Percentiles rank a stretch among this genome's conserved stretches.
phyloP scores from a whole-genome alignment of 2,888 invertebrate species.

The Saturnia pavonia region DNA sequence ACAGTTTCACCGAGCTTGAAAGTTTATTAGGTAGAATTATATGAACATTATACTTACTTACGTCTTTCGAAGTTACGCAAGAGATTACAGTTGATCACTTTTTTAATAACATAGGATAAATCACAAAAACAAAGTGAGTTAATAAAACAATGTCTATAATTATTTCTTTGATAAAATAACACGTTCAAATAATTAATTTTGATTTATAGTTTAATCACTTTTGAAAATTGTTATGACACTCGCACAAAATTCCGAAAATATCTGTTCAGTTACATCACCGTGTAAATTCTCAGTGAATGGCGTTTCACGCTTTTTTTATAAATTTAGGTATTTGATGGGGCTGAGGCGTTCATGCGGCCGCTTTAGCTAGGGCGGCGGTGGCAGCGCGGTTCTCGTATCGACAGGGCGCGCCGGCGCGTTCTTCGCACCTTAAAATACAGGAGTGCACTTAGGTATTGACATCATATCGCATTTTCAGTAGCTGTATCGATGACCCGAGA shows the following conservation, averaged over 20 bases:
- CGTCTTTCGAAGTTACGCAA: conserved; percentile 45
- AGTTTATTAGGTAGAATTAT: neutral
- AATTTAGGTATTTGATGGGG: conserved; percentile 33
- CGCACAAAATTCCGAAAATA: conserved; percentile 31
- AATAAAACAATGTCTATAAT: neutral
- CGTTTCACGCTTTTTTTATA: conserved; percentile 31
- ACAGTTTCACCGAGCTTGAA: too few relatives aligned
- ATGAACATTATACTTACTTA: conserved; percentile 36
- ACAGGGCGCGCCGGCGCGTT: conserved; percentile 63
- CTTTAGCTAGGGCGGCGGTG: conserved; percentile 57
- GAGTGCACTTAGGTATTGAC: conserved; percentile 37
- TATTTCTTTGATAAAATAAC: neutral
- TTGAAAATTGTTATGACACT: conserved; percentile 32
- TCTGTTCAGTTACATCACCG: conserved; percentile 26
- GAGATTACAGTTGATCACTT: conserved; percentile 19
- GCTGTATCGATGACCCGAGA: too few relatives aligned
- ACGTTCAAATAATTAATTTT: neutral
- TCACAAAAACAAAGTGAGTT: neutral
- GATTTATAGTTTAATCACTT: neutral
- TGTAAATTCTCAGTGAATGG: conserved; percentile 24
- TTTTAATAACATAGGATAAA: neutral
- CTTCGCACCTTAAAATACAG: conserved; percentile 62
- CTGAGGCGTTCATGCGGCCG: conserved; percentile 53
- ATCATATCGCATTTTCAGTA: neutral
- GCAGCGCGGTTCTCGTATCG: conserved; percentile 42